A percentile compares a stretch with the other conserved stretches of the same genome.
These are phyloP conservation scores for Anseranas semipalmata DNA, from an alignment of 2,113 vertebrate genomes.

Conservation along the genomic window DNA sequence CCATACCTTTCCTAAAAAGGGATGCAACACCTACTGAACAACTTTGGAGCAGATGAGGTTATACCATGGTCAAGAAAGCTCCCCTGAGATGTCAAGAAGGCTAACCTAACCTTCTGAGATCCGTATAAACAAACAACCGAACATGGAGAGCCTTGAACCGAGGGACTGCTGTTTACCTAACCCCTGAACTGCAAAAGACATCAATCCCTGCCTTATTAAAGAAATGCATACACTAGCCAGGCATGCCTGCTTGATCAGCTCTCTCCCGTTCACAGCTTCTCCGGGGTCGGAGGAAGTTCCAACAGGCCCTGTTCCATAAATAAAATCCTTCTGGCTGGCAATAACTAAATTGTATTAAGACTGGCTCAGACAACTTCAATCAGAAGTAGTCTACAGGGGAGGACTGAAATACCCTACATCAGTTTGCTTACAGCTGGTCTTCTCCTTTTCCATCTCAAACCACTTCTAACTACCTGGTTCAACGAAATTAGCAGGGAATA, in stretches of 20 bases:
- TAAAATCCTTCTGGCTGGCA: conserved; percentile 71
- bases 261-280: conserved; percentile 72
- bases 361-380: conserved; percentile 70
- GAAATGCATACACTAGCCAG: conserved; percentile 52
- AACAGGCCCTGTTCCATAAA: conserved; percentile 67
- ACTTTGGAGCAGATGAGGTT: conserved; percentile 55
- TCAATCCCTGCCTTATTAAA: conserved; percentile 78
- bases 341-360: conserved; percentile 70
- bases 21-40: conserved; percentile 27
- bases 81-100: conserved; percentile 57
- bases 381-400: conserved; percentile 31
- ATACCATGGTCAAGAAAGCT: conserved; percentile 61
- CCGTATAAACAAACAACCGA: conserved; percentile 74
- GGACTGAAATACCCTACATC: conserved; percentile 25
- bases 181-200: conserved; percentile 74
- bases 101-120: conserved; percentile 72
- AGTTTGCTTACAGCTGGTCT: conserved; percentile 26
- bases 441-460: not conserved
- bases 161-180: conserved; percentile 77
- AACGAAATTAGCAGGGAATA: not conserved
- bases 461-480: not conserved
- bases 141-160: conserved; percentile 76
- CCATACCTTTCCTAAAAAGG: not conserved
- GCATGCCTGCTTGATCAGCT: conserved; percentile 51
- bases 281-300: conserved; percentile 72